Conservation (phyloP, 2,113 vertebrate species). For the Antechinus flavipes region DNA sequence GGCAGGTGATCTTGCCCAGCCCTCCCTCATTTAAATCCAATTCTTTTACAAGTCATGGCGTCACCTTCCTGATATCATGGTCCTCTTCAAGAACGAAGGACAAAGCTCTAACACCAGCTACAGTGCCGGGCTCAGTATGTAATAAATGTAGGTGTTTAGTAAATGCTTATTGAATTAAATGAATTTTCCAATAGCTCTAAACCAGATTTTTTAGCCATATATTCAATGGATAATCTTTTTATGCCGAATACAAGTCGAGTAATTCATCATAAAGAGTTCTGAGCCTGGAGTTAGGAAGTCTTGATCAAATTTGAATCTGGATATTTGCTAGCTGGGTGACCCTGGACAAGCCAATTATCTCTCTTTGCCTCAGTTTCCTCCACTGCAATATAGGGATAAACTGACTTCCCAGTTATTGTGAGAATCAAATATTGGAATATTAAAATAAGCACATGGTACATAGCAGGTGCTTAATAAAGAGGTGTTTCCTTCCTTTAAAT, state of each 20-base stretch:
- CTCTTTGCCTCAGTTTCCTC: slow-evolving; percentile 1
- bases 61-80: too few relatives aligned
- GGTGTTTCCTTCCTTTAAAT: neutral
- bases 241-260: neutral
- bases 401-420: neutral
- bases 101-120: neutral
- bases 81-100: too few relatives aligned
- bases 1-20: too few relatives aligned
- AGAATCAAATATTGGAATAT: neutral
- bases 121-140: neutral
- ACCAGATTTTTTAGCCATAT: neutral
- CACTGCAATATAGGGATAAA: neutral
- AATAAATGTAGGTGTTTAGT: neutral
- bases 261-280: neutral
- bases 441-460: neutral
- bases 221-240: neutral
- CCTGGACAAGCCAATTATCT: neutral
- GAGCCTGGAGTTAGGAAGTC: neutral
- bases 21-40: too few relatives aligned
- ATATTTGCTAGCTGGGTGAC: neutral
- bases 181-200: neutral
- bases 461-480: neutral
- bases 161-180: neutral
- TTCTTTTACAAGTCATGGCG: too few relatives aligned
- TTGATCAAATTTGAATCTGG: neutral